Evolutionary conservation across 2,888 invertebrate species (phyloP), one percentile per base, ranked within the genome.

Genomic region (Colletes collaris): DNA sequence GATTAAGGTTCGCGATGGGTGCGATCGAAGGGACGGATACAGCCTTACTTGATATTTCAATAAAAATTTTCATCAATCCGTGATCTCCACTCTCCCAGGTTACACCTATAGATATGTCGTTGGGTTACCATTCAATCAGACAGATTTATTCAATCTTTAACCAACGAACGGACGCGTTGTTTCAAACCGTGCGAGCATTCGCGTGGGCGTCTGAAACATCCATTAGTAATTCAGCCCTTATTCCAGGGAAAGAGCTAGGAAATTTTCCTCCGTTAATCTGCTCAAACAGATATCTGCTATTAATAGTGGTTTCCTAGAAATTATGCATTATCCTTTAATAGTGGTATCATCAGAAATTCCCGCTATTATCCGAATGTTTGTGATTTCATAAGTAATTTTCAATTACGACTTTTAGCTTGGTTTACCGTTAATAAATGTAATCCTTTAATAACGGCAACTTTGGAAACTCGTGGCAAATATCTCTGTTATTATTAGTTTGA

Each of bases 1-100:
- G 82, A 82, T 85, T 80, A 84, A 84, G 78, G 76, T 62, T 59
- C 56, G 49, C 72, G 67, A 56, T 59, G 50, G 55, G 56, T 65
- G 64, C 68, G 68, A 80, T 79, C 66, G 76, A 68, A 69, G 60
- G 62, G 76, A 19, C 53, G 70, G 64, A 67, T 71, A 73, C 44
- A 74, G 71, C 68, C 77, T 81, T 81, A 75, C 73, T 13, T 72
- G 76, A 77, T 79, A 86, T 86, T 83, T 86, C 84, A 86, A 86
- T 86, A 84, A 86, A 85, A 85, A 83, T 77, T 84, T 70, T 85
- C 76, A 83, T 85, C 81, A 79, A 79, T 70, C 67, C 58, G 50
- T 16, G 40, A 58, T 66, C 52, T 64, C 37, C 65, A 40, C 70
- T 19, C 27, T 35, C 37, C 60, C 10, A 44, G 27, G 58, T 40